These are phyloP conservation scores for Rhamnusium bicolor DNA, from an alignment of 2,888 invertebrate genomes.

Conservation along the genomic window DNA sequence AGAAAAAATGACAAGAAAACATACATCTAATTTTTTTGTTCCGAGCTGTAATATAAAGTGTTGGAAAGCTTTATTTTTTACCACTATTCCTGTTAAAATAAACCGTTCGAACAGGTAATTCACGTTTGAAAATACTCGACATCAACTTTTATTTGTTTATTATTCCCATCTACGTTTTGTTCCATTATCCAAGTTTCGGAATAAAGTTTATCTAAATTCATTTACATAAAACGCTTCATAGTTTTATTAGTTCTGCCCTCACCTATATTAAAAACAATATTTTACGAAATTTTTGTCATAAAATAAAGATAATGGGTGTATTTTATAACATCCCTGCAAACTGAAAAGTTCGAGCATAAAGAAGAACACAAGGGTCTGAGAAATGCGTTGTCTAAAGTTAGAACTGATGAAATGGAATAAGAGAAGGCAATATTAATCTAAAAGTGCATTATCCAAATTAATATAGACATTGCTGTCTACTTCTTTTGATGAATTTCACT, in stretches of 20 bases:
- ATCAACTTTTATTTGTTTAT: not conserved
- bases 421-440: conserved; percentile 36
- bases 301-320: conserved; percentile 5
- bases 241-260: not conserved
- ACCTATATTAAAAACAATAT: conserved; percentile 2
- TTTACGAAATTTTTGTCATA: not conserved
- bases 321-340: not conserved
- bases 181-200: not conserved
- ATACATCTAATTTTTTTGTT: no score
- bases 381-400: not conserved
- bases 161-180: not conserved
- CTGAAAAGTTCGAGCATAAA: not conserved
- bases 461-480: conserved; percentile 3
- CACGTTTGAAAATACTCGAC: not conserved
- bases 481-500: not conserved
- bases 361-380: not conserved
- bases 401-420: conserved; percentile 33
- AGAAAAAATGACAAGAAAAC: no score
- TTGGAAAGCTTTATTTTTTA: no score
- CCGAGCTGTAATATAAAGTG: no score
- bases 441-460: conserved; percentile 33
- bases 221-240: not conserved
- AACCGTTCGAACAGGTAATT: not conserved
- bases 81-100: no score
- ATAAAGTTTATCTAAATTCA: not conserved